Conservation (phyloP, 1,140 invertebrate genomes). For the Leptinotarsa defecta region DNA sequence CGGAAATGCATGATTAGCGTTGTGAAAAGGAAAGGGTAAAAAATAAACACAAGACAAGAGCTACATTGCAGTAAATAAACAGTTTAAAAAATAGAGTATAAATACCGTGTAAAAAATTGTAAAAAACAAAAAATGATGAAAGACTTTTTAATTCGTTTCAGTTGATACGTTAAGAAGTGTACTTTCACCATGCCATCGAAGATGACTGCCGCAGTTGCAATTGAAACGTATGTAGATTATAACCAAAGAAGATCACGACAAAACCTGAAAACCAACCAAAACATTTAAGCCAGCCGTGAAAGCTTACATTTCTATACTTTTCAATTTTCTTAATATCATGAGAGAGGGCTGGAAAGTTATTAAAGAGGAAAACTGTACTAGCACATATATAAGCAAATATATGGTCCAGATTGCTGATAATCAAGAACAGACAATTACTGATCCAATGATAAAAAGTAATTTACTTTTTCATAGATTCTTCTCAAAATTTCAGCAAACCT, state of each 20-base stretch:
- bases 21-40: no score
- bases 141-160: neutral
- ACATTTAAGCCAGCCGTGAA: no score
- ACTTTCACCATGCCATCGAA: neutral
- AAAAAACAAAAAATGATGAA: neutral
- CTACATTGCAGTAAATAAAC: no score
- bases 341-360: conserved; percentile 4
- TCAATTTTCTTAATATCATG: conserved; percentile 2
- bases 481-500: neutral
- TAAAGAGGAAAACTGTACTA: conserved; percentile 10
- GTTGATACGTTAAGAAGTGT: neutral
- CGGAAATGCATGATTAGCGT: no score
- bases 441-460: neutral
- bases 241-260: no score
- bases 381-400: neutral
- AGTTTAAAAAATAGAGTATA: no score
- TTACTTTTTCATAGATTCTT: no score
- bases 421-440: conserved; percentile 11
- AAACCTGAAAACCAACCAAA: no score
- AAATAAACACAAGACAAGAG: no score
- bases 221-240: no score
- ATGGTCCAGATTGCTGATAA: conserved; percentile 9
- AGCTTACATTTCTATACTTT: neutral
- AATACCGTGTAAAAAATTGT: neutral
- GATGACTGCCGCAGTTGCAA: no score